phyloP scores from a whole-genome alignment of 2,113 vertebrate species.

The Mirounga angustirostris region DNA sequence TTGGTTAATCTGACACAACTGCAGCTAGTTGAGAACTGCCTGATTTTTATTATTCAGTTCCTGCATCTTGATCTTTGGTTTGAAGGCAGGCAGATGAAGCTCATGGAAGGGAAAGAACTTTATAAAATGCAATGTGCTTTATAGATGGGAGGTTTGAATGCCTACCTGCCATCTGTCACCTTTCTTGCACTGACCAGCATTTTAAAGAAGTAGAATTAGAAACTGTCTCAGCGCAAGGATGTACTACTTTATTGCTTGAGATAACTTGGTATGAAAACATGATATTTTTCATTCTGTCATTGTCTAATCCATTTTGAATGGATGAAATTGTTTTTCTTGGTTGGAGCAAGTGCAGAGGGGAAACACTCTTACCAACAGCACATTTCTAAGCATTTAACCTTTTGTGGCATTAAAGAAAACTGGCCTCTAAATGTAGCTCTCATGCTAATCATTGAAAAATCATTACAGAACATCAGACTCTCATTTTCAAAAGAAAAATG shows the following conservation, averaged over 20 bases:
- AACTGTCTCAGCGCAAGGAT: not conserved
- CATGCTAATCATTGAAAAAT: not conserved
- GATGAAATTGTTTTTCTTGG: not conserved
- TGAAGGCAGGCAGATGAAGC: not conserved
- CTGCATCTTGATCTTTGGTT: not conserved
- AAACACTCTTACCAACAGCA: not conserved
- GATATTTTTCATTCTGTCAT: constrained; percentile 4
- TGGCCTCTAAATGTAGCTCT: not conserved
- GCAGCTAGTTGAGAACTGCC: not conserved
- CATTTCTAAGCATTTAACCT: not conserved
- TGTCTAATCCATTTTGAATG: not conserved
- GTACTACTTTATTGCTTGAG: not conserved
- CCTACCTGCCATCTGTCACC: not conserved
- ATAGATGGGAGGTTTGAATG: not conserved
- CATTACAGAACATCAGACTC: not conserved
- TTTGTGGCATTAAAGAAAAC: not conserved
- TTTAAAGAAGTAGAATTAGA: constrained; percentile 4
- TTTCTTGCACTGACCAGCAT: not conserved
- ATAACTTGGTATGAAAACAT: not conserved
- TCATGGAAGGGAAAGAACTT: not conserved
- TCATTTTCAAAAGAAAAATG: not conserved
- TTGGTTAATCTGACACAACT: not conserved
- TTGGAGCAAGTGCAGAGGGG: not conserved
- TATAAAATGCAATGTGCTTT: not conserved
- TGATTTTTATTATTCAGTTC: not conserved